These are phyloP conservation scores for Scaptomyza caliginosa DNA, from an alignment of 2,888 invertebrate genomes.

Conservation along the genomic window DNA sequence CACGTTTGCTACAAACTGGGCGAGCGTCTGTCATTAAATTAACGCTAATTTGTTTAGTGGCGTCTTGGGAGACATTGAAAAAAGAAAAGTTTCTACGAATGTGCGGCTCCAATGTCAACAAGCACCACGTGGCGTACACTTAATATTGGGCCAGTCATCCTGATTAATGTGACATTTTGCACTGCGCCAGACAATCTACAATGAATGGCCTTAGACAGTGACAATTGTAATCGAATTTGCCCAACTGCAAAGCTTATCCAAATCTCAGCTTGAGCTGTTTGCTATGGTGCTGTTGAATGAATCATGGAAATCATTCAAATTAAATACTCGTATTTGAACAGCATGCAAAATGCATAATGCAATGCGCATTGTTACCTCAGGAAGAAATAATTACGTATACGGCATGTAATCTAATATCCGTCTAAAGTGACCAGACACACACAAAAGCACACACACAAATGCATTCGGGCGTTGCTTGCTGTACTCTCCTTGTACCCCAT, in stretches of 20 bases:
- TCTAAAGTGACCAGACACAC: constrained; percentile 27
- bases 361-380: constrained; percentile 52
- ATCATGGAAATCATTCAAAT: constrained; percentile 43
- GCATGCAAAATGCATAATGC: constrained; percentile 36
- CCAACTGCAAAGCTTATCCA: background rate
- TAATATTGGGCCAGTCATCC: constrained; percentile 24
- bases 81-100: constrained; percentile 52
- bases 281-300: constrained; percentile 17
- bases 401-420: constrained; percentile 67
- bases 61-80: constrained; percentile 72
- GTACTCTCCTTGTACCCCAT: background rate
- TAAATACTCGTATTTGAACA: constrained; percentile 23
- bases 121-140: constrained; percentile 37
- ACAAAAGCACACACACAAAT: background rate
- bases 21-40: constrained; percentile 70
- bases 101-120: constrained; percentile 17
- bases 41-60: constrained; percentile 78
- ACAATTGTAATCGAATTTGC: constrained; percentile 9
- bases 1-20: constrained; percentile 50
- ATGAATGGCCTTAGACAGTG: constrained; percentile 26
- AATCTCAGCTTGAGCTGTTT: background rate
- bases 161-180: constrained; percentile 42
- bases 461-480: constrained; percentile 4
- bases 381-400: constrained; percentile 55
- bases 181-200: constrained; percentile 28